Evolutionary conservation across 2,888 invertebrate genomes (phyloP), one percentile per base, ranked within the genome.

Genomic region (Lathronympha strigana): DNA sequence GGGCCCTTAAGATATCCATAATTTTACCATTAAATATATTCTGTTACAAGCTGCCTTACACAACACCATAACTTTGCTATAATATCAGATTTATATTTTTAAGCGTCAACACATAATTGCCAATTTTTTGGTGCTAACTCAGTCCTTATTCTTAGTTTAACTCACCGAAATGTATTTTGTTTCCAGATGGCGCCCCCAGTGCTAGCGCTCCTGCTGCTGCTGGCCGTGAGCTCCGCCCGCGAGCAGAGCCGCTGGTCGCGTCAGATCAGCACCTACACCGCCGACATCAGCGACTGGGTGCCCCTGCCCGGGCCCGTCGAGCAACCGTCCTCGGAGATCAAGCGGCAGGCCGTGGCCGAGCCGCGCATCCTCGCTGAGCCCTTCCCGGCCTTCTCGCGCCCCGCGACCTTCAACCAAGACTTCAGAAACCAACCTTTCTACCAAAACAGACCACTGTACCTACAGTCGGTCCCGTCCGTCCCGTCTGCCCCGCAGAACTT

Each of bases 401-500:
- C 84, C 4, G 77, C 79, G 15, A 83, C 80, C 23, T 88, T 86
- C 61, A 80, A 77, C 23, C 82, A 84, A 63, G 90, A 90, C 3
- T 88, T 91, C 5, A 83, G 89, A 63, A 76, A 76, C 15, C 90
- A 80, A n/a, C 57, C 57, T 4, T 21, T 57, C 69, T 87, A 80
- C 68, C 88, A 87, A 0, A 90, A 88, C 54, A 82, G 86, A 51
- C 91, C 90, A 67, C 70, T 92, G 55, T 92, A 88, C 63, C 72
- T 92, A 4, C 92, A 92, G 62, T 87, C 90, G 0, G 78, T 88
- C 4, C 86, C 84, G 0, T 75, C 84, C 0, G 86, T 89, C 2
- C 90, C 92, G 0, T 88, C 90, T 17, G 92, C 91, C 0, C 90
- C 92, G 5, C 92, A 92, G 68, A 91, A 92, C 72, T 91, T 78